phyloP scores from a whole-genome alignment of 2,113 vertebrate genomes.

The Paramormyrops kingsleyae region DNA sequence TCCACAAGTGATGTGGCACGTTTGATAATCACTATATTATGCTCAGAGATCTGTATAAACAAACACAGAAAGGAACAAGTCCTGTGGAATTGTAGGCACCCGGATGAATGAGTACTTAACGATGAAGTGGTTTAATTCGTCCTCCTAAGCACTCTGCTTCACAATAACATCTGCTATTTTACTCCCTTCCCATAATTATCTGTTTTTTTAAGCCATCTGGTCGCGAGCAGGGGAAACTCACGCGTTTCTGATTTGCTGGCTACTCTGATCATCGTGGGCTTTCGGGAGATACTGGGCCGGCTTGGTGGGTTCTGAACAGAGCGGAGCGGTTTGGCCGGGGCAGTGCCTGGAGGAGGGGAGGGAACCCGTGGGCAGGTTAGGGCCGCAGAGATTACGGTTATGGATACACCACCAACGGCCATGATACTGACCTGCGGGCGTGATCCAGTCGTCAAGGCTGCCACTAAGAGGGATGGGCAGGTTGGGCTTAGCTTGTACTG shows the following conservation, averaged over 20 bases:
- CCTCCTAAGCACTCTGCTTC: not conserved
- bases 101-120: not conserved
- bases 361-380: slow-evolving; percentile 46
- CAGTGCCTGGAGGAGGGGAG: slow-evolving; percentile 54
- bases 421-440: not conserved
- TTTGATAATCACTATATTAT: not conserved
- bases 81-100: not conserved
- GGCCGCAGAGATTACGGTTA: slow-evolving; percentile 52
- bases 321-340: slow-evolving; percentile 53
- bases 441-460: not conserved
- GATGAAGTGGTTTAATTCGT: not conserved
- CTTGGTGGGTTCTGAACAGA: slow-evolving; percentile 40
- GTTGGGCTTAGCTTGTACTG: not conserved
- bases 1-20: not conserved
- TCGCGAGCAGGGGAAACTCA: slow-evolving; percentile 35
- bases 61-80: not conserved
- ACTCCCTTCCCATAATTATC: not conserved
- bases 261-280: slow-evolving; percentile 89
- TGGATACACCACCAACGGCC: not conserved
- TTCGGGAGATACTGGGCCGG: slow-evolving; percentile 53
- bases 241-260: slow-evolving; percentile 65
- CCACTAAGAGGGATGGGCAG: no score
- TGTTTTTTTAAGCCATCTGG: not conserved
- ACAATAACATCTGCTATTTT: not conserved
- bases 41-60: not conserved